Conservation (phyloP, 53 echinoderm and acorn worm species). For the Glandiceps talaboti region DNA sequence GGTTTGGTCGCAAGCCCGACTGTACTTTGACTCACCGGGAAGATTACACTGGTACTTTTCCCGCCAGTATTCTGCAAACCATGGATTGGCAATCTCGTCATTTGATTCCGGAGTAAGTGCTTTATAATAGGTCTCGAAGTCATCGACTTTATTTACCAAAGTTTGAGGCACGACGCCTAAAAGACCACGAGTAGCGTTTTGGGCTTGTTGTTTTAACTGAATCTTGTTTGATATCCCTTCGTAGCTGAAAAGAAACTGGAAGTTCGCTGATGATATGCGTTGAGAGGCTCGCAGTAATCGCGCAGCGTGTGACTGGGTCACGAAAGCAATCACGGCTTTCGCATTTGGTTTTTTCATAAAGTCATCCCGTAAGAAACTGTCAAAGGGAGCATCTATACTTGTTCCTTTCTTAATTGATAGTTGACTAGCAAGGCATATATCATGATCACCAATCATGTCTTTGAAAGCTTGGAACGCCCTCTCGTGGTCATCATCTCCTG, state of each 20-base stretch:
- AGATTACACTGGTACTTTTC: slow-evolving; percentile 27
- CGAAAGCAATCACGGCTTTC: not conserved
- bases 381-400: not conserved
- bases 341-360: not conserved
- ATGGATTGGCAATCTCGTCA: slow-evolving; percentile 31
- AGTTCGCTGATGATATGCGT: not conserved
- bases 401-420: not conserved
- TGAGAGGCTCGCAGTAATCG: not conserved
- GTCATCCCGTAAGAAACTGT: not conserved
- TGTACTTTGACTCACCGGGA: not conserved
- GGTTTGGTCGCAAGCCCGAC: not conserved
- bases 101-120: slow-evolving; percentile 23
- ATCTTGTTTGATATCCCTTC: slow-evolving; percentile 5
- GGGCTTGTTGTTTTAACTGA: slow-evolving; percentile 13
- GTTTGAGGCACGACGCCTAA: slow-evolving; percentile 6
- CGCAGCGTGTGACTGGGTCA: not conserved
- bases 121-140: slow-evolving; percentile 50
- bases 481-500: slow-evolving; percentile 19
- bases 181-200: slow-evolving; percentile 12
- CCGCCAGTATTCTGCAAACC: slow-evolving; percentile 59
- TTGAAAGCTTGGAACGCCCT: not conserved
- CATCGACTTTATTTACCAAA: not conserved
- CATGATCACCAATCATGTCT: not conserved
- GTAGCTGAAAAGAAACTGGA: slow-evolving; percentile 1
- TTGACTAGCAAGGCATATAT: not conserved